Conservation (phyloP, 2,113 vertebrate species). For the Eretmochelys imbricata region DNA sequence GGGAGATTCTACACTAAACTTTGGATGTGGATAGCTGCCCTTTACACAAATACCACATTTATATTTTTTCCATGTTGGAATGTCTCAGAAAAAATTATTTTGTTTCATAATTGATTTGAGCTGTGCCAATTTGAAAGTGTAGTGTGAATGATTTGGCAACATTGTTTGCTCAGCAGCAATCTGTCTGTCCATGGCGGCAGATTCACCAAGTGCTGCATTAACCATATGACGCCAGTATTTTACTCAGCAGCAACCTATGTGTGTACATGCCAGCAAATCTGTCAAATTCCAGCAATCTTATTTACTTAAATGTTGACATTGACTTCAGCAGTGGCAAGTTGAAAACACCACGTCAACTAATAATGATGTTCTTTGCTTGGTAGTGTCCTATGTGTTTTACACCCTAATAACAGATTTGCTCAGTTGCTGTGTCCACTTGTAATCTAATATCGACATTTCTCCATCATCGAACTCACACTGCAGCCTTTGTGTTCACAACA, state of each 20-base stretch:
- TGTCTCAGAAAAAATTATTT: not conserved
- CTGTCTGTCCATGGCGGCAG: not conserved
- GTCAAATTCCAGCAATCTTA: not conserved
- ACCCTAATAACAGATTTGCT: not conserved
- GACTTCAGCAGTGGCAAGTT: not conserved
- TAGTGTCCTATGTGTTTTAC: not conserved
- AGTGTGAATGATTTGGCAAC: not conserved
- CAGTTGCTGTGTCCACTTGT: not conserved
- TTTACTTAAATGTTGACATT: not conserved
- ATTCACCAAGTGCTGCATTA: not conserved
- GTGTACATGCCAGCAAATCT: not conserved
- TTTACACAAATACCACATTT: not conserved
- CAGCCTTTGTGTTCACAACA: not conserved
- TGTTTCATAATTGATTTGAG: not conserved
- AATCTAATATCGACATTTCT: not conserved
- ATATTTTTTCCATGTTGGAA: not conserved
- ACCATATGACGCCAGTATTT: not conserved
- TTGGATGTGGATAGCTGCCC: not conserved
- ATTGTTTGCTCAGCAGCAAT: not conserved
- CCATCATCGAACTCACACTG: not conserved
- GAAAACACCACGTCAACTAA: not conserved
- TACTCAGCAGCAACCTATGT: not conserved
- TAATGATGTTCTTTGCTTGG: not conserved
- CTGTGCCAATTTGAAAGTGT: not conserved
- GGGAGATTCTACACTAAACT: not conserved